Evolutionary conservation across 2,797 vertebrate species (phyloP).

Genomic region (Cynodonichthys magdalenae): DNA sequence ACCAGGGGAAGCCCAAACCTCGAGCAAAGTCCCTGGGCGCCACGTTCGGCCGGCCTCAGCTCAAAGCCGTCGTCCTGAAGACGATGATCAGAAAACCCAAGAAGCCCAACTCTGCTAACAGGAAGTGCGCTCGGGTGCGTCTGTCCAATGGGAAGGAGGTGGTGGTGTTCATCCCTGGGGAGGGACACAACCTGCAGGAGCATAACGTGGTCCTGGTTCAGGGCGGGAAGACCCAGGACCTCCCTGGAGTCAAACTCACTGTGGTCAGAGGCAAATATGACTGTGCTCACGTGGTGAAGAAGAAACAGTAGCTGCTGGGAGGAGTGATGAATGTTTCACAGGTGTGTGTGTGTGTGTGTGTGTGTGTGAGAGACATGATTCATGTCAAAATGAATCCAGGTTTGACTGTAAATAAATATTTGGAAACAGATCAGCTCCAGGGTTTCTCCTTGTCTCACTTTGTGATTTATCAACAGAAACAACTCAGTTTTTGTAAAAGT

Average conservation of each 20-base stretch:
- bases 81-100: constrained; percentile 93
- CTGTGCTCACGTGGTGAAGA: constrained; percentile 92
- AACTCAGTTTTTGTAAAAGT: no score
- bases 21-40: constrained; percentile 48
- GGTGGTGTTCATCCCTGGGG: constrained; percentile 88
- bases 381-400: no score
- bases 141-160: constrained; percentile 89
- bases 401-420: no score
- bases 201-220: constrained; percentile 90
- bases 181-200: constrained; percentile 95
- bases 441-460: no score
- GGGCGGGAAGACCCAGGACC: constrained; percentile 90
- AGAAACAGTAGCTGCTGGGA: constrained; percentile 72
- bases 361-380: no score
- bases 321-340: no score
- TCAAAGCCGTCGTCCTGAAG: constrained; percentile 89
- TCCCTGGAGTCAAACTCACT: constrained; percentile 90
- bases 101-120: constrained; percentile 95
- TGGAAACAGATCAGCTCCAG: no score
- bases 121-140: constrained; percentile 89
- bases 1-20: constrained; percentile 73
- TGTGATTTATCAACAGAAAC: no score
- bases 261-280: constrained; percentile 91
- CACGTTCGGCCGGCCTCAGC: constrained; percentile 84
- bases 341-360: no score